Percentiles rank a stretch among this genome's conserved stretches.
These are phyloP conservation scores for Adelges cooleyi DNA, from an alignment of 1,140 invertebrate species.

Conservation along the genomic window DNA sequence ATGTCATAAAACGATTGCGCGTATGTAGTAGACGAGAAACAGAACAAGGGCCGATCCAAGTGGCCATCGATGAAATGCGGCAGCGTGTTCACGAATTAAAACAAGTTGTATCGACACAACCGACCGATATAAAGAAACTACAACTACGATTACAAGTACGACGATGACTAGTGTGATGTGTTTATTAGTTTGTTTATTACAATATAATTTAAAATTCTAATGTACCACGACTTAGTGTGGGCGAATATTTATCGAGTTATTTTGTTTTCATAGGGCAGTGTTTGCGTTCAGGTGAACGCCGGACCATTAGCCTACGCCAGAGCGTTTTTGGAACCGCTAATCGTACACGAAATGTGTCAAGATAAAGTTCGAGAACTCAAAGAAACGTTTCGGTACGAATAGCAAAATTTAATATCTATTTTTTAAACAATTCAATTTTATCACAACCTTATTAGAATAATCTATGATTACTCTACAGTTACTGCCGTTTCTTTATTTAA, in stretches of 20 bases:
- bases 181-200: slow-evolving; percentile 45
- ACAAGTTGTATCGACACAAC: slow-evolving; percentile 66
- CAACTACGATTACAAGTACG: slow-evolving; percentile 68
- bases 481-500: too few species aligned
- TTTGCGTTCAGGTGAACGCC: slow-evolving; percentile 90
- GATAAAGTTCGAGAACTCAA: slow-evolving; percentile 75
- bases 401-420: too few species aligned
- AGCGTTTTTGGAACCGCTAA: slow-evolving; percentile 67
- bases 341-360: slow-evolving; percentile 54
- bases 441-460: too few species aligned
- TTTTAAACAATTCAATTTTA: too few species aligned
- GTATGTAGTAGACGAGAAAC: slow-evolving; percentile 59
- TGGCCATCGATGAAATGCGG: slow-evolving; percentile 87
- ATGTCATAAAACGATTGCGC: slow-evolving; percentile 76
- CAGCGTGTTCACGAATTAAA: slow-evolving; percentile 67
- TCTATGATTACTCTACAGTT: too few species aligned
- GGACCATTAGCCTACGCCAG: slow-evolving; percentile 85
- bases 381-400: neutral
- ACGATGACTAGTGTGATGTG: too few species aligned
- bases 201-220: neutral
- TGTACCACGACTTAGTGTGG: too few species aligned
- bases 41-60: slow-evolving; percentile 82
- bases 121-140: slow-evolving; percentile 75
- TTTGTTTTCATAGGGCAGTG: slow-evolving; percentile 41
- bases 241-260: too few species aligned